Conservation (phyloP, 2,113 vertebrate species). For the Paramormyrops kingsleyae region DNA sequence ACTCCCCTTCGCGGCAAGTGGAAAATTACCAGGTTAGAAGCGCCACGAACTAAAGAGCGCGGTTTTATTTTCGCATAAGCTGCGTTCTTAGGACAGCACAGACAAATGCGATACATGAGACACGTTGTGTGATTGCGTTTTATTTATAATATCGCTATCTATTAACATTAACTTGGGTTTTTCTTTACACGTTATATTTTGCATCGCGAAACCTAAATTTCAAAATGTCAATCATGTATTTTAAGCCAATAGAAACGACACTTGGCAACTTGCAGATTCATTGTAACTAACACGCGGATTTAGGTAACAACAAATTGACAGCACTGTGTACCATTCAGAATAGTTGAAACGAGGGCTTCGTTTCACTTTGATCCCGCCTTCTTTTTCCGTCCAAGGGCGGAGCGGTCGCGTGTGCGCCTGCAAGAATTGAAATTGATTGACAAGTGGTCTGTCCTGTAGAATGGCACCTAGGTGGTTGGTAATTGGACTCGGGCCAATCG, state of each 20-base stretch:
- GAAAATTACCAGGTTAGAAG: constrained; percentile 75
- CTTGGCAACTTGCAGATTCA: constrained; percentile 23
- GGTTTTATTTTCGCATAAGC: background rate
- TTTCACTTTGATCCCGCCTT: constrained; percentile 60
- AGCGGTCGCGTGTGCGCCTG: constrained; percentile 56
- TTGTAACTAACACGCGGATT: background rate
- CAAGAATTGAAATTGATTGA: constrained; percentile 57
- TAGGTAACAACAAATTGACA: constrained; percentile 9
- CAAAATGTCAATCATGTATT: constrained; percentile 8
- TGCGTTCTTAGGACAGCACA: background rate
- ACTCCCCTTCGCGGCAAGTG: constrained; percentile 73
- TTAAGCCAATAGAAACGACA: constrained; percentile 17
- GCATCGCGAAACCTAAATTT: background rate
- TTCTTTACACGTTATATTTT: background rate
- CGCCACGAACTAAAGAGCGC: constrained; percentile 54
- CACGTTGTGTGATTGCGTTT: background rate
- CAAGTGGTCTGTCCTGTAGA: constrained; percentile 30
- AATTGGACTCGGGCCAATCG: constrained; percentile 60
- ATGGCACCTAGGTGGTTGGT: constrained; percentile 14
- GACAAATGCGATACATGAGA: background rate
- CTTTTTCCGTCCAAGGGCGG: constrained; percentile 61
- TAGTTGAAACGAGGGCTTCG: constrained; percentile 41
- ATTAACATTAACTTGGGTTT: background rate
- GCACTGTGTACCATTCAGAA: constrained; percentile 1
- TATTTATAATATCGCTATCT: background rate